Conservation (phyloP, 2,888 invertebrate species). For the Troides oblongomaculatus region DNA sequence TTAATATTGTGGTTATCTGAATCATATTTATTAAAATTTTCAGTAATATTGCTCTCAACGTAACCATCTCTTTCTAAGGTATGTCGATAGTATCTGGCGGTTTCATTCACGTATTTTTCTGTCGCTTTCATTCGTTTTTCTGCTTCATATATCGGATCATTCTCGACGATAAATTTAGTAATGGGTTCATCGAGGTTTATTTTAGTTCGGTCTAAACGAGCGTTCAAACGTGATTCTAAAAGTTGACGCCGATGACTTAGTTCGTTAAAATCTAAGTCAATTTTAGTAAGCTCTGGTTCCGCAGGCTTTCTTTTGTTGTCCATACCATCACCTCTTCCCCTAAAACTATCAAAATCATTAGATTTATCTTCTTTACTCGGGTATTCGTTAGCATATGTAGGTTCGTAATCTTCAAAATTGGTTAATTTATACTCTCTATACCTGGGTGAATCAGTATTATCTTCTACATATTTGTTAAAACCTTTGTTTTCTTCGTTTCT, state of each 20-base stretch:
- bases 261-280: slow-evolving; percentile 78
- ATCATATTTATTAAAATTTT: slow-evolving; percentile 74
- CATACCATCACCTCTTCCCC: slow-evolving; percentile 85
- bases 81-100: slow-evolving; percentile 78
- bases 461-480: slow-evolving; percentile 62
- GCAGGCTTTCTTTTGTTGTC: slow-evolving; percentile 79
- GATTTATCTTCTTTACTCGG: slow-evolving; percentile 51
- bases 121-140: slow-evolving; percentile 75
- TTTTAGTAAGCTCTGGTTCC: slow-evolving; percentile 58
- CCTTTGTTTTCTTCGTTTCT: slow-evolving; percentile 73
- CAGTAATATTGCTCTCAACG: slow-evolving; percentile 74
- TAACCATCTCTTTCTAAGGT: slow-evolving; percentile 79
- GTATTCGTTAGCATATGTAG: slow-evolving; percentile 72
- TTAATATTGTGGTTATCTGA: slow-evolving; percentile 69
- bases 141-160: slow-evolving; percentile 71
- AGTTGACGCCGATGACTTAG: slow-evolving; percentile 86
- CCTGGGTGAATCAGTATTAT: slow-evolving; percentile 80
- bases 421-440: slow-evolving; percentile 80
- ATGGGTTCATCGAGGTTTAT: slow-evolving; percentile 62
- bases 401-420: slow-evolving; percentile 74
- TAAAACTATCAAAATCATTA: slow-evolving; percentile 64
- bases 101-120: slow-evolving; percentile 79
- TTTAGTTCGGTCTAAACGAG: slow-evolving; percentile 68
- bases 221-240: slow-evolving; percentile 87
- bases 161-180: slow-evolving; percentile 68